A percentile compares a stretch with the other conserved stretches of the same genome.
Evolutionary conservation across 2,797 vertebrate genomes (phyloP).

Genomic region (Poecilia gillii): DNA sequence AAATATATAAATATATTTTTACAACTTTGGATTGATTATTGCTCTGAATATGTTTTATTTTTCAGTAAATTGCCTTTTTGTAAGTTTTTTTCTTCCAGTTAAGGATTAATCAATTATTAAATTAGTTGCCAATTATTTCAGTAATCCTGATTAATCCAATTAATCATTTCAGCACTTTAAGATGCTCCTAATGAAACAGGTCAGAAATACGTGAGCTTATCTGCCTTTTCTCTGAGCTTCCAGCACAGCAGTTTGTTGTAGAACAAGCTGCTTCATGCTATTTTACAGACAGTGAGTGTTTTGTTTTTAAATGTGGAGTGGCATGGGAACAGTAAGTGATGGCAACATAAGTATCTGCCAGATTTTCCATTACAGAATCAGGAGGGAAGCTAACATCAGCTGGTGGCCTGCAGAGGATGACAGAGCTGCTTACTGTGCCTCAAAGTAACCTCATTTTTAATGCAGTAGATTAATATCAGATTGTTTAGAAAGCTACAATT

Average conservation of each 20-base stretch:
- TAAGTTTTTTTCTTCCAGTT: no score
- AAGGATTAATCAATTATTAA: no score
- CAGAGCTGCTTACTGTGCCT: background rate
- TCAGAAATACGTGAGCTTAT: background rate
- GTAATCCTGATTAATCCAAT: no score
- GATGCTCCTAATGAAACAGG: background rate
- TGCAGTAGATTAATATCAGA: background rate
- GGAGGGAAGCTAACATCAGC: conserved; percentile 16
- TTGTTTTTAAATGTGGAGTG: conserved; percentile 25
- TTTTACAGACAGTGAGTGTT: conserved; percentile 28
- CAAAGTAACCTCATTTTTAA: background rate
- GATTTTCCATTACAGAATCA: conserved; percentile 26
- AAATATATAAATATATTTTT: no score
- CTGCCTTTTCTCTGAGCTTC: conserved; percentile 9
- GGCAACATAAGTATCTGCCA: conserved; percentile 23
- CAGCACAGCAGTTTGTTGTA: background rate
- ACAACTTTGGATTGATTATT: no score
- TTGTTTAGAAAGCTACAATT: background rate
- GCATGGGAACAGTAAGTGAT: conserved; percentile 25
- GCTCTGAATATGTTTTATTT: no score
- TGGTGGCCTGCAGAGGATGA: conserved; percentile 6
- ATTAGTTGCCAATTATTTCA: no score
- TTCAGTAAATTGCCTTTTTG: no score
- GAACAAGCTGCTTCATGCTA: background rate
- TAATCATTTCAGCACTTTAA: background rate